Evolutionary conservation across 2,888 invertebrate species (phyloP).

Genomic region (Trisateles emortualis): DNA sequence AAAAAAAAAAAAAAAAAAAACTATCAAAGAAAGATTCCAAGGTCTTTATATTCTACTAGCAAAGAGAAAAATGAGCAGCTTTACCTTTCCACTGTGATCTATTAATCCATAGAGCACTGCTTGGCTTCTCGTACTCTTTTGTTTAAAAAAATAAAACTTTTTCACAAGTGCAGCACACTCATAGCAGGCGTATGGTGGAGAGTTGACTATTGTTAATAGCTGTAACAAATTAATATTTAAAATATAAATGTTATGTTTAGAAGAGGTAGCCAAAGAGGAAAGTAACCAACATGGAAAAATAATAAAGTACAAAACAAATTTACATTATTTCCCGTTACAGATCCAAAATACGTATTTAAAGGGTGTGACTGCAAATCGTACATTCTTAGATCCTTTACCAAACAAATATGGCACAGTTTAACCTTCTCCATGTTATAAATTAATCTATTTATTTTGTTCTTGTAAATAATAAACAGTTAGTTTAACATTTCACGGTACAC

Average conservation of each 20-base stretch:
- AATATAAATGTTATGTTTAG: no score
- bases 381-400: constrained; percentile 69
- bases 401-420: constrained; percentile 74
- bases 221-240: constrained; percentile 41
- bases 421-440: constrained; percentile 61
- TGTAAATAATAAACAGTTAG: constrained; percentile 24
- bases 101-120: constrained; percentile 61
- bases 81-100: constrained; percentile 64
- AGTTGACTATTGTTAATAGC: constrained; percentile 51
- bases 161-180: constrained; percentile 67
- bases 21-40: no score
- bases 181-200: constrained; percentile 68
- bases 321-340: constrained; percentile 67
- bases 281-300: not conserved
- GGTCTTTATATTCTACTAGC: no score
- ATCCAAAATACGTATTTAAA: constrained; percentile 64
- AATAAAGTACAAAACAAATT: constrained; percentile 43
- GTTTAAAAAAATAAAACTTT: constrained; percentile 69
- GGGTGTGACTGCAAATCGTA: constrained; percentile 62
- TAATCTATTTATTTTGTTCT: constrained; percentile 10
- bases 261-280: no score
- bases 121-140: constrained; percentile 66
- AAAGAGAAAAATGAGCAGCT: no score
- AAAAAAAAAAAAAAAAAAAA: no score
- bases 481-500: no score